Evolutionary conservation across 1,140 invertebrate species (phyloP).

Genomic region (Lordiphosa clarofinis): DNA sequence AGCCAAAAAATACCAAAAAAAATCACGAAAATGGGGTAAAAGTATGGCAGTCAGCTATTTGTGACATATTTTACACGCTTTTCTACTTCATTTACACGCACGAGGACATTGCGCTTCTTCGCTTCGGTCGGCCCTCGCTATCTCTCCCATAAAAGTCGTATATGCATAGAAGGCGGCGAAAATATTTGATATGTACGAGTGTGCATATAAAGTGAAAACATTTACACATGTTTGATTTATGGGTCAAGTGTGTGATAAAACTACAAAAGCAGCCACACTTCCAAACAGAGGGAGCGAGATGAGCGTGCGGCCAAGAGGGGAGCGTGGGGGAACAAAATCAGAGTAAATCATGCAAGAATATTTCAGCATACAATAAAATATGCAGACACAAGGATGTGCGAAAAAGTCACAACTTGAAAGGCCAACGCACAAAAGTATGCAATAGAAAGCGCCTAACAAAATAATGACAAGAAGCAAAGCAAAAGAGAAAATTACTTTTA

Average conservation of each 20-base stretch:
- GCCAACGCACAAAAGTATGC: slow-evolving; percentile 48
- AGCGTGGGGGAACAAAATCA: slow-evolving; percentile 40
- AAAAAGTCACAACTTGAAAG: slow-evolving; percentile 56
- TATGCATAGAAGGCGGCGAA: slow-evolving; percentile 53
- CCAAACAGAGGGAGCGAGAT: slow-evolving; percentile 14
- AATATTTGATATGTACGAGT: slow-evolving; percentile 67
- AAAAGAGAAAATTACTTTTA: slow-evolving; percentile 45
- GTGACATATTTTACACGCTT: slow-evolving; percentile 71
- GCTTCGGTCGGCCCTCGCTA: slow-evolving; percentile 12
- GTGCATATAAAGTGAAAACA: slow-evolving; percentile 76
- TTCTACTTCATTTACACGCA: slow-evolving; percentile 66
- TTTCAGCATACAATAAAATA: slow-evolving; percentile 50
- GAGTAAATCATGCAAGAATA: slow-evolving; percentile 70
- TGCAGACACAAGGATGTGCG: slow-evolving; percentile 62
- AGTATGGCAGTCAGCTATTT: slow-evolving; percentile 51
- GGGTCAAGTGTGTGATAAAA: slow-evolving; percentile 77
- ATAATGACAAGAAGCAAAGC: slow-evolving; percentile 17
- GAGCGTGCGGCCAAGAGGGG: slow-evolving; percentile 11
- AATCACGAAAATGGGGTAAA: not conserved
- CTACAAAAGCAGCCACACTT: slow-evolving; percentile 58
- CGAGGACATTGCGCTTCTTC: slow-evolving; percentile 38
- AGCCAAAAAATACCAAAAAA: slow-evolving; percentile 12
- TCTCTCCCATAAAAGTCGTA: slow-evolving; percentile 4
- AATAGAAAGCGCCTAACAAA: slow-evolving; percentile 40
- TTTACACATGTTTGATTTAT: slow-evolving; percentile 78